Evolutionary conservation across 1,140 invertebrate genomes (phyloP).

Genomic region (Drosophila baimaii): DNA sequence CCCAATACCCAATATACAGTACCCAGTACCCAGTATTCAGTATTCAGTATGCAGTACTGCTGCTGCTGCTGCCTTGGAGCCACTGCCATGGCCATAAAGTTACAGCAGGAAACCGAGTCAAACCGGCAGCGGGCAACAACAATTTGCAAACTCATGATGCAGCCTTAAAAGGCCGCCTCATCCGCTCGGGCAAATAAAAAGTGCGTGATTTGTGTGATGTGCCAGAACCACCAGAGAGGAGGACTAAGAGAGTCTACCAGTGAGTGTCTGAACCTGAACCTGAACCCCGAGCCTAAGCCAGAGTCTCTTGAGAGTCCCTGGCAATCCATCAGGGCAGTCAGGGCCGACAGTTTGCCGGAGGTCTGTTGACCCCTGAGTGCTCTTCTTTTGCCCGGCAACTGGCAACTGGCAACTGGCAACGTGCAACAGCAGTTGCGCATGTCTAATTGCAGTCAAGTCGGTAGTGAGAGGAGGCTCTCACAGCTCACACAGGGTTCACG

Average conservation of each 20-base stretch:
- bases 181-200: constrained; percentile 78
- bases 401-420: constrained; percentile 7
- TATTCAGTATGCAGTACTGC: constrained; percentile 11
- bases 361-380: constrained; percentile 75
- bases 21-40: constrained; percentile 16
- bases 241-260: constrained; percentile 20
- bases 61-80: constrained; percentile 18
- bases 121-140: constrained; percentile 56
- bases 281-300: constrained; percentile 7
- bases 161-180: constrained; percentile 80
- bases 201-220: constrained; percentile 81
- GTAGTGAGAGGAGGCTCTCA: constrained; percentile 53
- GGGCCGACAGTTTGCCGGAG: constrained; percentile 52
- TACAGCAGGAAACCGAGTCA: constrained; percentile 73
- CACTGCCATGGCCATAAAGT: constrained; percentile 69
- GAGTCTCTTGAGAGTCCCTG: constrained; percentile 46
- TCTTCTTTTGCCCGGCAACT: constrained; percentile 23
- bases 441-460: constrained; percentile 80
- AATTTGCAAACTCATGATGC: constrained; percentile 82
- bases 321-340: constrained; percentile 77
- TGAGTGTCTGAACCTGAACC: constrained; percentile 3
- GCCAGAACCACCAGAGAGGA: constrained; percentile 65
- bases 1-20: constrained; percentile 9
- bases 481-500: constrained; percentile 62
- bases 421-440: constrained; percentile 63